These are phyloP conservation scores for Hypanus sabinus DNA, from an alignment of 2,113 vertebrate species.

Conservation along the genomic window DNA sequence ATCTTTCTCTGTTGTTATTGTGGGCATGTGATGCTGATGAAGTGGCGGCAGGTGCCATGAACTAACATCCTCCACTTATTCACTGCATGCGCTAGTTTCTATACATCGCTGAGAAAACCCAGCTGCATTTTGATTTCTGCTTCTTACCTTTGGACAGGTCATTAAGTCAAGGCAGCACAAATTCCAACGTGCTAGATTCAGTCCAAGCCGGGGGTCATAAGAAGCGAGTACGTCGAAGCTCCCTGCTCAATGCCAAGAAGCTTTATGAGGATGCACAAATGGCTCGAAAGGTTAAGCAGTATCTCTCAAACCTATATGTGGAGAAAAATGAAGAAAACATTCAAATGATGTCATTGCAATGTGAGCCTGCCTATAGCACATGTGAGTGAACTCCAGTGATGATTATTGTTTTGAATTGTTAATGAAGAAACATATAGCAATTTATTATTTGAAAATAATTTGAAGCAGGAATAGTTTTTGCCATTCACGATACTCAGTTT, in stretches of 20 bases:
- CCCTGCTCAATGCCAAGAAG: constrained; percentile 90
- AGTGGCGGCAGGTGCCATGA: constrained; percentile 17
- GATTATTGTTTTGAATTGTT: neutral
- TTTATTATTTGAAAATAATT: neutral
- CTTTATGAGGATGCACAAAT: constrained; percentile 95
- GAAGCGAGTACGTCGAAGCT: constrained; percentile 85
- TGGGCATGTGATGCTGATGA: constrained; percentile 15
- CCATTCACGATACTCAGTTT: neutral
- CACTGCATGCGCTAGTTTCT: constrained; percentile 21
- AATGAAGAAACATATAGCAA: neutral
- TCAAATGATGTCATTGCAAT: constrained; percentile 83
- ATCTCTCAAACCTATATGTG: constrained; percentile 79
- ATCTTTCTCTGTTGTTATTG: neutral
- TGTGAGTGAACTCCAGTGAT: constrained; percentile 58
- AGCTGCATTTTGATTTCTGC: constrained; percentile 41
- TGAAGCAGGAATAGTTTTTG: neutral
- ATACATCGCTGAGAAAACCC: neutral
- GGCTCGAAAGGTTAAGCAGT: constrained; percentile 93
- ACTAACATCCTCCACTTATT: constrained; percentile 38
- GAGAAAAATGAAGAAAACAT: constrained; percentile 87
- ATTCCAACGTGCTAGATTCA: constrained; percentile 84
- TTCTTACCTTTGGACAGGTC: constrained; percentile 58
- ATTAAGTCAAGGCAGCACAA: constrained; percentile 93
- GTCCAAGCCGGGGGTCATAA: constrained; percentile 84
- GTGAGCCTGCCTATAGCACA: constrained; percentile 85